Evolutionary conservation across 2,888 invertebrate species (phyloP).

Genomic region (Phorcus lineatus): DNA sequence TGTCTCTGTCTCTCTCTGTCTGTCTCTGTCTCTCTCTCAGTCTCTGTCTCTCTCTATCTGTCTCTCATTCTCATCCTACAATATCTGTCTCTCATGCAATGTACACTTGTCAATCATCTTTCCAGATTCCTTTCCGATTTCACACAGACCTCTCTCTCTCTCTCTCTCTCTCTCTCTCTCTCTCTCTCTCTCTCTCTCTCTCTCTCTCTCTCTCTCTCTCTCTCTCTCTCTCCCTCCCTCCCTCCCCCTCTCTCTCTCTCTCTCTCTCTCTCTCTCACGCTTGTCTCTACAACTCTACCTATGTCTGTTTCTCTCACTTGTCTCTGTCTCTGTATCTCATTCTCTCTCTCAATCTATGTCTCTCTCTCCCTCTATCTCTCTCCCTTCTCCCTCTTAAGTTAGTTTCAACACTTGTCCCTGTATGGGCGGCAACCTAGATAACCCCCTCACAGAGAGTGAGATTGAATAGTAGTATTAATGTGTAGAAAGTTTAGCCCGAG

Average conservation of each 20-base stretch:
- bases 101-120: background rate
- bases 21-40: background rate
- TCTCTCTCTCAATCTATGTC: background rate
- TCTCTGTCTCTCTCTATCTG: background rate
- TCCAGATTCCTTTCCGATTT: background rate
- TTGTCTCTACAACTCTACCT: background rate
- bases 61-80: background rate
- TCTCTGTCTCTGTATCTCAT: background rate
- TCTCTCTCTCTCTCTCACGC: constrained; percentile 5
- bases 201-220: background rate
- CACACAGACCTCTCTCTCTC: background rate
- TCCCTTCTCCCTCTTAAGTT: too few species aligned
- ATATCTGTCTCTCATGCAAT: background rate
- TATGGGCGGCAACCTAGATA: background rate
- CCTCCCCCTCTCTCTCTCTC: constrained; percentile 10
- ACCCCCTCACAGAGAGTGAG: too few species aligned
- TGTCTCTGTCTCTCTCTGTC: background rate
- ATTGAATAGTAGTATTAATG: too few species aligned
- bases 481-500: too few species aligned
- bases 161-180: background rate
- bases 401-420: background rate
- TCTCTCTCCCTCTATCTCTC: background rate
- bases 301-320: background rate
- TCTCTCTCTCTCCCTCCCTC: background rate
- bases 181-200: background rate